Base-by-base conservation (phyloP, 2,113 vertebrate species). In the Dolichotis patagonum region DNA sequence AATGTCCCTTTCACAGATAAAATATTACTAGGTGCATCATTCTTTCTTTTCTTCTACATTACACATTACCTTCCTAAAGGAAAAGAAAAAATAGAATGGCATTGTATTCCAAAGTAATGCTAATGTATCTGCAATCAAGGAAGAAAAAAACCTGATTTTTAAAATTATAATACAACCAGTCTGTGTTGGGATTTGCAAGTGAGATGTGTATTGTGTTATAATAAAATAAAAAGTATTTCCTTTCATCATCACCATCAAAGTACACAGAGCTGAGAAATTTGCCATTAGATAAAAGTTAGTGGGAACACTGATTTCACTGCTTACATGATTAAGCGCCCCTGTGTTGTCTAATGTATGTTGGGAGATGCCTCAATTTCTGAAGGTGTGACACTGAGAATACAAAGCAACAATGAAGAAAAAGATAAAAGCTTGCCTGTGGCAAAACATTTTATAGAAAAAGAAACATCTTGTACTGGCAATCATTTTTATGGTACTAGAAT, bases 161-260 rank as follows among this genome's bases (percentile, higher is more conserved):
- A 92, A 84, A 7, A 60, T 97, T 97, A 65, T 73, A 94, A 98
- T 97, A 96, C 24, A 97, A 84, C 2, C 5, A 86, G 38, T 67
- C 69, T 1, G 84, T 78, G 58, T 93, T 92, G 83, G 78, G 62
- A 97, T 94, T 90, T 41, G 83, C 81, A 95, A 92, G 7, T 28
- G 73, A 75, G 81, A 97, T 96, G 85, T 82, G 9, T 46, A 93
- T 60, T 32, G 24, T 84, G 43, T 73, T 95, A 95, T 85, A 96
- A 97, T 94, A 96, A 22, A 77, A 95, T 62, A 80, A 91, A 94
- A 97, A 88, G 0, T n/a, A 96, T 93, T 93, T 94, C 88, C 94
- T 97, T 95, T 97, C 93, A 97, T 98, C 94, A 95, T 67, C 60
- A 46, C 84, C 97, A 96, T 95, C 96, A 98, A 97, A 98, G 87